These are phyloP conservation scores for Stichodactyla helianthus DNA, from an alignment of 64 coral and sea anemone species.

Conservation along the genomic window DNA sequence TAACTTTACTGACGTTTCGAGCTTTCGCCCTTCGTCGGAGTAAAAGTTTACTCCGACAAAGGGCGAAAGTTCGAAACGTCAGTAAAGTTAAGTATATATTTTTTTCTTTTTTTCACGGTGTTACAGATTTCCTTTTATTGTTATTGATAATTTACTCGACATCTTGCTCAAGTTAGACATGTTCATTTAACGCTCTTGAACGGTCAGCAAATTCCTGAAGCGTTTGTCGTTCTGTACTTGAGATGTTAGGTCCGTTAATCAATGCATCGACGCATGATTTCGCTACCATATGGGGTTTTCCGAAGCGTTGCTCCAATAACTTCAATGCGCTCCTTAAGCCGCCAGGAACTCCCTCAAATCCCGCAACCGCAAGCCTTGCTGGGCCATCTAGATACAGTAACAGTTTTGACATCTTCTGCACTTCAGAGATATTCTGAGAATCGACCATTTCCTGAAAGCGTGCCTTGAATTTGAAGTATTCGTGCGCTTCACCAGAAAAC, in stretches of 20 bases:
- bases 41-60: too few relatives aligned
- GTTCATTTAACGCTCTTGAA: conserved; percentile 62
- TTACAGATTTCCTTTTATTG: too few relatives aligned
- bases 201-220: conserved; percentile 46
- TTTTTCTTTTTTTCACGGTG: too few relatives aligned
- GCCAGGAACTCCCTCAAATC: conserved; percentile 49
- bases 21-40: too few relatives aligned
- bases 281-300: conserved; percentile 54
- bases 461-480: conserved; percentile 50
- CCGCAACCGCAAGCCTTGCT: conserved; percentile 33
- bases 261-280: conserved; percentile 72
- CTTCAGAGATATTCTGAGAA: conserved; percentile 37
- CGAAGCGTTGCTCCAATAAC: conserved; percentile 56
- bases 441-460: conserved; percentile 57
- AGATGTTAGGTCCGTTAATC: conserved; percentile 53
- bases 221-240: conserved; percentile 37
- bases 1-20: too few relatives aligned
- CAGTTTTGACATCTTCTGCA: conserved; percentile 46
- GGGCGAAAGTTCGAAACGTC: too few relatives aligned
- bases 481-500: conserved; percentile 56
- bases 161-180: conserved; percentile 49
- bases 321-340: conserved; percentile 40
- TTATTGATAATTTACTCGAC: conserved; percentile 35
- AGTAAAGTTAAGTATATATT: too few relatives aligned
- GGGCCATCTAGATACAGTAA: conserved; percentile 57